A percentile compares a stretch with the other conserved stretches of the same genome.
Conservation (phyloP, 1,140 invertebrate genomes). For the Leptestheria dahalacensis region DNA sequence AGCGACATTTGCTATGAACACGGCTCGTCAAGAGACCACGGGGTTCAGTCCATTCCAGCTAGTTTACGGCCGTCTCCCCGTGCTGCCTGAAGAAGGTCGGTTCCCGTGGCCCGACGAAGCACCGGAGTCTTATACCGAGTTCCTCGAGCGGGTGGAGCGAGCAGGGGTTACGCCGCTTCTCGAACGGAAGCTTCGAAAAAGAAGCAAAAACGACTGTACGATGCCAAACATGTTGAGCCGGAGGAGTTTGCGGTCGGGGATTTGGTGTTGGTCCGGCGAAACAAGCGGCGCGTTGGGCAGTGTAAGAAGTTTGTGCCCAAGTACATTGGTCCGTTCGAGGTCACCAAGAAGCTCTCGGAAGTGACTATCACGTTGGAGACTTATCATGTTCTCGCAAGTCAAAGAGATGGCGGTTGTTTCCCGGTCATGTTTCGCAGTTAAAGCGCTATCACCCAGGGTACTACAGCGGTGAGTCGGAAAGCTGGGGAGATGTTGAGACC, state of each 20-base stretch:
- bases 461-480: too few species aligned
- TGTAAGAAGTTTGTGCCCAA: conserved; percentile 9
- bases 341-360: conserved; percentile 5
- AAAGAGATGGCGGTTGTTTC: background rate
- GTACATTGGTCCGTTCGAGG: conserved; percentile 11
- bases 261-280: conserved; percentile 9
- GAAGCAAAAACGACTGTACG: background rate
- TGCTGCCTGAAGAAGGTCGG: background rate
- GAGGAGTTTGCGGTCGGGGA: too few species aligned
- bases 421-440: conserved; percentile 3
- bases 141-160: background rate
- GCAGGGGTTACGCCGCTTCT: too few species aligned
- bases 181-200: too few species aligned
- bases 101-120: background rate
- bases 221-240: too few species aligned
- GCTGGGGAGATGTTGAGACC: too few species aligned
- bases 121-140: background rate
- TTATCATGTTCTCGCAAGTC: background rate
- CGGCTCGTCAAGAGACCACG: conserved; percentile 17
- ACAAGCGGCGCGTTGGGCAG: background rate
- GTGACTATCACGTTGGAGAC: conserved; percentile 7
- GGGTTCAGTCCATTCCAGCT: conserved; percentile 21
- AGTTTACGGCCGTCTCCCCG: conserved; percentile 20
- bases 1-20: conserved; percentile 22
- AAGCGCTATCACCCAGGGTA: too few species aligned